These are phyloP conservation scores for Synanthedon vespiformis DNA, from an alignment of 2,888 invertebrate species.

Conservation along the genomic window DNA sequence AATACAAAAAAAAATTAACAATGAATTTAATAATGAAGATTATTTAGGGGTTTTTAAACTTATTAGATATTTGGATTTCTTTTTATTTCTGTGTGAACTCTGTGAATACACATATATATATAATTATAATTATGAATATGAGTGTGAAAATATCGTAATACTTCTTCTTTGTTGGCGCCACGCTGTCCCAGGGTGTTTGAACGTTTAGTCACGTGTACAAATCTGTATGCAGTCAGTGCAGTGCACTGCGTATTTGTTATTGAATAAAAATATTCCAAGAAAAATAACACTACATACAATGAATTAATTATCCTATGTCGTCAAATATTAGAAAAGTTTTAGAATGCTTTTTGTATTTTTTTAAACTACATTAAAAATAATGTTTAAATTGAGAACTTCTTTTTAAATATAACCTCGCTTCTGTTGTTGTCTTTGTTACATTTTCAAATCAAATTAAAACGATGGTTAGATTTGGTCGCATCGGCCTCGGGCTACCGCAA, in stretches of 20 bases:
- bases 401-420: constrained; percentile 4
- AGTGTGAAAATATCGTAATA: no score
- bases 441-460: constrained; percentile 55
- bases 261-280: not conserved
- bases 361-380: no score
- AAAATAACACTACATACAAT: not conserved
- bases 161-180: not conserved
- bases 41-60: no score
- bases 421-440: constrained; percentile 19
- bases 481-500: constrained; percentile 38
- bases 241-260: not conserved
- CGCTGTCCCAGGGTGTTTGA: not conserved
- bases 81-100: no score
- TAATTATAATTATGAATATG: no score
- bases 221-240: not conserved
- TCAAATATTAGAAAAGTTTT: no score
- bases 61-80: no score
- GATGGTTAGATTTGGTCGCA: constrained; percentile 38
- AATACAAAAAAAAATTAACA: no score
- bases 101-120: no score
- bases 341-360: no score
- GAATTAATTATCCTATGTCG: no score
- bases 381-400: not conserved
- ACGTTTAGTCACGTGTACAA: not conserved
- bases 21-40: no score